These are phyloP conservation scores for Anhinga rufa DNA, from an alignment of 2,113 vertebrate genomes.

Conservation along the genomic window DNA sequence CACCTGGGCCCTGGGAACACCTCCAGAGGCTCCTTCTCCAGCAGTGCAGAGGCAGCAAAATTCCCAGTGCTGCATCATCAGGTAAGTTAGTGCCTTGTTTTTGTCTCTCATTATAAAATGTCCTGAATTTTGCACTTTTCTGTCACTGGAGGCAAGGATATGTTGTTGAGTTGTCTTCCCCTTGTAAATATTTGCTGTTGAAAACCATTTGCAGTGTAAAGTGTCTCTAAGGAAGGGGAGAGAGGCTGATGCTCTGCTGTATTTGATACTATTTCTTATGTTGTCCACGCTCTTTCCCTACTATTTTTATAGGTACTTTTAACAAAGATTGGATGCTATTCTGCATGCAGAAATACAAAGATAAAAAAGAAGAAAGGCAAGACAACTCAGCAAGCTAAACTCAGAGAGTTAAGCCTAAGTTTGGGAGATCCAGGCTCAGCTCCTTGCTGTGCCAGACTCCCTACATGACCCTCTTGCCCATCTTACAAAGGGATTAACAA, in stretches of 20 bases:
- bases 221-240: not conserved
- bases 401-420: not conserved
- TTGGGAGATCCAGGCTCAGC: not conserved
- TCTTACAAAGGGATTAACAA: not conserved
- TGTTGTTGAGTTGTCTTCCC: not conserved
- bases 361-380: not conserved
- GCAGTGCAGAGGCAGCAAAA: not conserved
- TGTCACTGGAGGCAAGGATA: not conserved
- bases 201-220: not conserved
- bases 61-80: accelerated
- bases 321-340: not conserved
- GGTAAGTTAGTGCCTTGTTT: not conserved
- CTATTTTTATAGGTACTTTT: not conserved
- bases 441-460: not conserved
- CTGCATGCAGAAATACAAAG: not conserved
- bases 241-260: not conserved
- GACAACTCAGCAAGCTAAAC: not conserved
- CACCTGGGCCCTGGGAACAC: not conserved
- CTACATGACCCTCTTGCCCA: not conserved
- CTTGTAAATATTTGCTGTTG: not conserved
- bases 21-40: not conserved
- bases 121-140: not conserved
- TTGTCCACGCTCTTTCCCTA: not conserved
- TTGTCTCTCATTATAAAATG: not conserved
- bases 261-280: not conserved